phyloP scores from a whole-genome alignment of 2,113 vertebrate species.

The Siniperca knerii region DNA sequence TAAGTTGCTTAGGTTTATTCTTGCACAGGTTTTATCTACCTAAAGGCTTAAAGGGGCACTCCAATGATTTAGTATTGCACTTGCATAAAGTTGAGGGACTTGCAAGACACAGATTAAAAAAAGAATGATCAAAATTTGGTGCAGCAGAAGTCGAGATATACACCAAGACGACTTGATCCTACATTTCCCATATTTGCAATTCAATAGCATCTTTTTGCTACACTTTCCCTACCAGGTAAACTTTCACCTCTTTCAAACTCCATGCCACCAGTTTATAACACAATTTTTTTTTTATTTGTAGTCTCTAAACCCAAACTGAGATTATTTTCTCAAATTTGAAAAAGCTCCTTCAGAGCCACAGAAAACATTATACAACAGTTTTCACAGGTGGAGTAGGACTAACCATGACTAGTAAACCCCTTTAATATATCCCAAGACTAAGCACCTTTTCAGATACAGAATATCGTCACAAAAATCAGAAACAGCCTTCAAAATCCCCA shows the following conservation, averaged over 20 bases:
- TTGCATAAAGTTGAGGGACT: background rate
- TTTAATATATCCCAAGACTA: background rate
- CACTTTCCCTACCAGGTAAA: background rate
- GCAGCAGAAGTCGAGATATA: background rate
- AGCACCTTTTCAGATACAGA: background rate
- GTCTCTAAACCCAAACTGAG: background rate
- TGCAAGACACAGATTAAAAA: too few species aligned
- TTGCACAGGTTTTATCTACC: background rate
- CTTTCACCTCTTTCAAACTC: background rate
- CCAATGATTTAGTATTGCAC: background rate
- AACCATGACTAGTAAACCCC: background rate
- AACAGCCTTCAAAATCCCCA: background rate
- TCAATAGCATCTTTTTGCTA: background rate
- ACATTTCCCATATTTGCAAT: background rate
- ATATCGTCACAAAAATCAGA: background rate
- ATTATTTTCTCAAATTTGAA: background rate
- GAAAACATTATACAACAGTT: background rate
- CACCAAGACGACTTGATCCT: too few species aligned
- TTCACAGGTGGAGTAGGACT: background rate
- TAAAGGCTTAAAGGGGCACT: background rate
- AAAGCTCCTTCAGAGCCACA: background rate
- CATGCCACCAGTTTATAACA: background rate
- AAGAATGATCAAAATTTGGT: too few species aligned
- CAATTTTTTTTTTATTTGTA: background rate
- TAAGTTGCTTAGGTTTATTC: background rate